Evolutionary conservation across 1,140 invertebrate genomes (phyloP), one percentile per base, ranked within the genome.

Genomic region (Leptinotarsa lineolata): DNA sequence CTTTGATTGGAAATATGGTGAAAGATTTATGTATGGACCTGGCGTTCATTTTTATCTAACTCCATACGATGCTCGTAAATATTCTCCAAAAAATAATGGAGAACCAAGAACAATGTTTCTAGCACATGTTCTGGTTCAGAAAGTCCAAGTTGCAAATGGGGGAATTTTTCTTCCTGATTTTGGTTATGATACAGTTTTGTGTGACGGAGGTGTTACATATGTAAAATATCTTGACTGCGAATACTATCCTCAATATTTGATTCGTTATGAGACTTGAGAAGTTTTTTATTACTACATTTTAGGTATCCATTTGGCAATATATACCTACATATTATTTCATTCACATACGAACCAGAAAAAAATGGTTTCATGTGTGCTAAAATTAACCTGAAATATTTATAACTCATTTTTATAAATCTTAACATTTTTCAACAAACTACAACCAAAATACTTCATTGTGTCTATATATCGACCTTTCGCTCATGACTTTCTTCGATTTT

Each of bases 171-270:
- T 76, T 15, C 75, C 77, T 30, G 70, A 73, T 58, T 39, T 44
- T n/a, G 75, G 74, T 20, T 77, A 30, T 58, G 77, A 79, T 64
- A 79, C 77, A 15, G 75, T 75, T 16, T 30, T 75, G 11, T 68
- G 67, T 15, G 64, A 71, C 24, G 64, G 59, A 24, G 58, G 72
- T 12, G 21, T 54, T 11, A 79, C 77, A 21, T 79, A 74, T 48
- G 74, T 79, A 15, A 79, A 79, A 68, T 79, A 77, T 75, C 77
- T 75, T 46, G 77, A 79, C 60, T 44, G 54, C 60, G 77, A 79
- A 61, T 79, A 74, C 54, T 79, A 79, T 70, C 77, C 77, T 11
- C 45, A 22, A 21, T 79, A 79, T 76, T 70, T 79, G 18, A 54
- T 75, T 15, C 39, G 58, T 21, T 77, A 77, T 70, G 21, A 68